Percentiles rank a stretch among this genome's conserved stretches.
phyloP scores from a whole-genome alignment of 1,140 invertebrate species.

The Aphelinus certus region DNA sequence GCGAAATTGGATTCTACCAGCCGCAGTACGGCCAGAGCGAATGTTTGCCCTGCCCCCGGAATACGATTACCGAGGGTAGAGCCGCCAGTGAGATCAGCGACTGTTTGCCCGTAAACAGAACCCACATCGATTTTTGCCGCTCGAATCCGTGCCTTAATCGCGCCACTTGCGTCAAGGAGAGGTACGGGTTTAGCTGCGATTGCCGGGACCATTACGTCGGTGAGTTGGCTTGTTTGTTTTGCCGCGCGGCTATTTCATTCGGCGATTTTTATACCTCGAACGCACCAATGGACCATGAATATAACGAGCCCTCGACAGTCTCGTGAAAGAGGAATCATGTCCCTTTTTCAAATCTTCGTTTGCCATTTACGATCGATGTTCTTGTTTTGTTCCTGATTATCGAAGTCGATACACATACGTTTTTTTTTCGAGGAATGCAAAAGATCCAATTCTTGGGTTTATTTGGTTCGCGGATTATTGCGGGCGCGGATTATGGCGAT shows the following conservation, averaged over 20 bases:
- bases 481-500: neutral
- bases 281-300: no score
- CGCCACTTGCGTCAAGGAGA: conserved; percentile 57
- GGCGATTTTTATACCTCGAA: no score
- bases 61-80: conserved; percentile 67
- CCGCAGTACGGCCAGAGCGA: conserved; percentile 67
- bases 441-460: no score
- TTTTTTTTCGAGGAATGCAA: no score
- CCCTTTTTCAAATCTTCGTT: no score
- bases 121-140: conserved; percentile 51
- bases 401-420: no score
- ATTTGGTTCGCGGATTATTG: no score
- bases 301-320: no score
- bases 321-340: no score
- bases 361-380: no score
- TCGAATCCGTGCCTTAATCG: conserved; percentile 58
- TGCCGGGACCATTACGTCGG: conserved; percentile 60
- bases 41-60: conserved; percentile 69
- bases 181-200: conserved; percentile 58
- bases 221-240: conserved; percentile 36
- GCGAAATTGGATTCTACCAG: conserved; percentile 72
- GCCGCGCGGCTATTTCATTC: no score
- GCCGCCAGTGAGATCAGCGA: conserved; percentile 62
- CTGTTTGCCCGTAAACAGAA: conserved; percentile 62
- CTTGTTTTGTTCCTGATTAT: no score